Evolutionary conservation across 2,888 invertebrate genomes (phyloP).

Genomic region (Exocentrus adspersus): DNA sequence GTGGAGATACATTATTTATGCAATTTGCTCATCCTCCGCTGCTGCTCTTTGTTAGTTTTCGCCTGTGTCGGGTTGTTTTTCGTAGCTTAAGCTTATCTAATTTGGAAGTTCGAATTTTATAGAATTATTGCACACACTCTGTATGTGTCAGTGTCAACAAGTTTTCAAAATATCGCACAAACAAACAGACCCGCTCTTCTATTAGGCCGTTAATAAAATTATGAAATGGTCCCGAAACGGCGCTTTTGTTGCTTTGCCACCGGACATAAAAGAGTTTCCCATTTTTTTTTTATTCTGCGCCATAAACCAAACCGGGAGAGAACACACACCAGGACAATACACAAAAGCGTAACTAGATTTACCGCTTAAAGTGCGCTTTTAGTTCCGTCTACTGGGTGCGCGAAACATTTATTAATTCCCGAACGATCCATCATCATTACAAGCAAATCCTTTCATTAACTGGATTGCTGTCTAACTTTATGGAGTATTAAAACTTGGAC

Average conservation of each 20-base stretch:
- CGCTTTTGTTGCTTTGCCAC: not conserved
- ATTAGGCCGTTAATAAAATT: not conserved
- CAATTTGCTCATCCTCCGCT: slow-evolving; percentile 6
- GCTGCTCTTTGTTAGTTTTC: not conserved
- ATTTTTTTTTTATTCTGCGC: not conserved
- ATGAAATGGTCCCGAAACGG: not conserved
- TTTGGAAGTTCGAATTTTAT: not conserved
- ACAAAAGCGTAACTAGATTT: not conserved
- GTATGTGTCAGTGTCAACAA: too few relatives aligned
- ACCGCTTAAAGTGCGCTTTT: not conserved
- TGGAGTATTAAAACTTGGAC: slow-evolving; percentile 51
- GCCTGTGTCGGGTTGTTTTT: not conserved
- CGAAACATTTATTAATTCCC: slow-evolving; percentile 54
- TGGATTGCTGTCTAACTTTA: slow-evolving; percentile 55
- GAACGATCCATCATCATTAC: slow-evolving; percentile 58
- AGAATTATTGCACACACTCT: not conserved
- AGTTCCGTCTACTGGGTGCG: slow-evolving; percentile 13
- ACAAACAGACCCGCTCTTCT: too few relatives aligned
- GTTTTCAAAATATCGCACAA: too few relatives aligned
- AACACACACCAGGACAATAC: not conserved
- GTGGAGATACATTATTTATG: slow-evolving; percentile 17
- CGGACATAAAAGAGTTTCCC: not conserved
- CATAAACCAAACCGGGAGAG: not conserved
- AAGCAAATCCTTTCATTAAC: slow-evolving; percentile 58
- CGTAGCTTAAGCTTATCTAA: not conserved